Evolutionary conservation across 2,888 invertebrate genomes (phyloP), one percentile per base, ranked within the genome.

Genomic region (Teinopalpus imperialis): DNA sequence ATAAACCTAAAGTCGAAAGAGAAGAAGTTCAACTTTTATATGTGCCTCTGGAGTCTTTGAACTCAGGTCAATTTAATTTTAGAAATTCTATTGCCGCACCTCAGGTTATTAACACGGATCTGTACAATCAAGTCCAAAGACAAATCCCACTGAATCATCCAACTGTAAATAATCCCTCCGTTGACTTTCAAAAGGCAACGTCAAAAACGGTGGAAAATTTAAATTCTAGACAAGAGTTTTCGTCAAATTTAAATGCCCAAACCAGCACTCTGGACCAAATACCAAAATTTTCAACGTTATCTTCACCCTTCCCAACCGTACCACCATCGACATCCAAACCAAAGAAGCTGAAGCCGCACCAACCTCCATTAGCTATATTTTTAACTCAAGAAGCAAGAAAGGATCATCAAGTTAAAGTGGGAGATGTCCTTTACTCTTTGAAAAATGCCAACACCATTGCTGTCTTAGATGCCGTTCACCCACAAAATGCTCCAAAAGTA

Each of bases 321-420:
- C 69, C 81, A 1, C 77, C 86, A 18, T 13, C 46, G 3, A 46
- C 46, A 8, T 72, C 74, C 0, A 86, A 74, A 55, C 81, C 90
- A 0, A 91, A 90, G 41, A 93, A 92, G 63, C 76, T 92, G 1
- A 94, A 93, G 61, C 94, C 96, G 0, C 95, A 96, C 73, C 96
- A 96, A 67, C 96, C 96, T 1, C 95, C 96, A 0, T 73, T 96
- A 31, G 94, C 96, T 1, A 94, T 96, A 54, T 96, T 94, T 66
- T 90, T 95, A 85, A 90, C 87, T n/a, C 90, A 89, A 60, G 79
- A 81, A 58, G 59, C 70, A 2, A 83, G 79, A 43, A 85, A 77
- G 54, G 82, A 85, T 20, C 74, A 80, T 16, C 82, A 89, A 50
- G 87, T 92, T 0, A 92, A 91, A 63, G 90, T 94, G 1, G 86